Evolutionary conservation across 2,113 vertebrate genomes (phyloP), one percentile per base, ranked within the genome.

Genomic region (Ifrita kowaldi): DNA sequence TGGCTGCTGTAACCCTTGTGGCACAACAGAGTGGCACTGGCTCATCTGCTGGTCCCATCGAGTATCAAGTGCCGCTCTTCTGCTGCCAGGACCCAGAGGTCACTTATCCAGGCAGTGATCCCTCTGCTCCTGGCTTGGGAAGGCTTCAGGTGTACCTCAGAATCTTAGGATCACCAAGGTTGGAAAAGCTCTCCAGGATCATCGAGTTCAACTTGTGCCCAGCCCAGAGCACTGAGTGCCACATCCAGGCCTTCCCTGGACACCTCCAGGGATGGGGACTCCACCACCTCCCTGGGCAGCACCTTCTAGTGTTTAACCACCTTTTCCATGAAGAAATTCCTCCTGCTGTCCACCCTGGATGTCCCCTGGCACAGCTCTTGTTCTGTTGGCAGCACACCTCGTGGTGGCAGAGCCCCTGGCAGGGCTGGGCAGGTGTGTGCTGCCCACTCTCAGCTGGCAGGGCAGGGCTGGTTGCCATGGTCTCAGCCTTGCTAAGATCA

Each of bases 131-230:
- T 59, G 59, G 13, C 56, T 87, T 1, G 3, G 21, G 24, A 49
- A 52, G n/a, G 13, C 44, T 70, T 9, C 23, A 13, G 60, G 13
- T 64, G 35, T 13, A 15, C 47, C 69, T 86, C 10, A 16, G 23
- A 14, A 30, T 44, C 53, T 9, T 46, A 26, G n/a, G 15, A n/a
- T 55, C 69, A 30, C 4, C 55, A 6, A 39, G 39, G 28, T 1
- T 46, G 62, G 53, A 18, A 53, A 41, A 68, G 46, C 12, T 44
- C 30, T 60, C 30, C 30, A 22, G 35, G 19, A 17, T 10, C 70
- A 26, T 7, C 0, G 0, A 62, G 17, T 37, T 3, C 44, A n/a
- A 11, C 12, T 13, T 59, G 23, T n/a, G 33, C 7, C 39, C 39
- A 37, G 27, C 32, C 44, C 6, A 9, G 37, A 52, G 44, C 32